These are phyloP conservation scores for Onychostoma macrolepis DNA, from an alignment of 2,113 vertebrate genomes.

Conservation along the genomic window DNA sequence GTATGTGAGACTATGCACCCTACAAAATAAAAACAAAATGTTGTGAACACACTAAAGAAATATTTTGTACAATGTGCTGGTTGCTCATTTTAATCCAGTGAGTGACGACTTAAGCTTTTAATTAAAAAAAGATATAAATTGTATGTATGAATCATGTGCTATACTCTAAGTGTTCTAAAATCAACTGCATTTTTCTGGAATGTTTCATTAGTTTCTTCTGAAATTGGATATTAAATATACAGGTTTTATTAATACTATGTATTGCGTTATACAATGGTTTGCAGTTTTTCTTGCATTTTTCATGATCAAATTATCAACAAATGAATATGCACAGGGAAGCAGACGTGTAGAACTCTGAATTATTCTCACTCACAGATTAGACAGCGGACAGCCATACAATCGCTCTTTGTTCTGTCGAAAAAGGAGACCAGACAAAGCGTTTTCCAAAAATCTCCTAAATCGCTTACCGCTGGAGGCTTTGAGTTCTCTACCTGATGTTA, in stretches of 20 bases:
- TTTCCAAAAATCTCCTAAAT: constrained; percentile 8
- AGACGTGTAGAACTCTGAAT: background rate
- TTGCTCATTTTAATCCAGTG: background rate
- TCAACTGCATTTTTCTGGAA: background rate
- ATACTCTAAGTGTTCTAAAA: background rate
- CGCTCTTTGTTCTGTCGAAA: background rate
- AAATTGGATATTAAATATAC: background rate
- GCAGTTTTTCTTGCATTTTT: background rate
- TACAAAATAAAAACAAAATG: background rate
- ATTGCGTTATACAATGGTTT: background rate
- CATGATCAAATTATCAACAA: background rate
- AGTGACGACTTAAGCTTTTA: background rate
- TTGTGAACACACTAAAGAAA: background rate
- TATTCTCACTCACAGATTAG: background rate
- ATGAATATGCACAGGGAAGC: background rate
- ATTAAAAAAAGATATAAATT: no score
- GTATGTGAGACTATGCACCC: background rate
- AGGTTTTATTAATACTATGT: background rate
- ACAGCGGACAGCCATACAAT: background rate
- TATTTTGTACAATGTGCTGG: background rate
- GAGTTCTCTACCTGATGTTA: constrained; percentile 34
- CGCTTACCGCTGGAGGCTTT: constrained; percentile 39
- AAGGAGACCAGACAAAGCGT: background rate
- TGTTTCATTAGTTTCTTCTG: background rate
- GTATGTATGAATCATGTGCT: background rate